Percentiles rank a stretch among this genome's conserved stretches.
Conservation (phyloP, 2,113 vertebrate species). For the Pelusios castaneus region DNA sequence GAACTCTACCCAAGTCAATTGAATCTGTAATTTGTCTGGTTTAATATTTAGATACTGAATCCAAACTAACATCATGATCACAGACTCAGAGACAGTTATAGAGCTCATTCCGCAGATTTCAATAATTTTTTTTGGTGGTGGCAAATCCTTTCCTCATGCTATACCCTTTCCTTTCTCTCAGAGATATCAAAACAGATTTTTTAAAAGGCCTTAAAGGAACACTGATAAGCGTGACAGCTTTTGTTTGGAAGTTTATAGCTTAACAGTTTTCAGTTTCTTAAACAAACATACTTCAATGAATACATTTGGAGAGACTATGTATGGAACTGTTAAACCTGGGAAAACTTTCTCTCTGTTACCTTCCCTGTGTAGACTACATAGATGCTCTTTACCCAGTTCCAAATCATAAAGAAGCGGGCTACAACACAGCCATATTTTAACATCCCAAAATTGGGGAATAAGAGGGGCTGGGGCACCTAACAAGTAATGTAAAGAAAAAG, state of each 20-base stretch:
- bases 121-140: background rate
- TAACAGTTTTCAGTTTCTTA: background rate
- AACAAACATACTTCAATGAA: background rate
- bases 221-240: background rate
- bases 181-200: background rate
- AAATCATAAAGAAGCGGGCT: too few species aligned
- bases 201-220: background rate
- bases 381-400: too few species aligned
- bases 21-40: background rate
- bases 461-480: background rate
- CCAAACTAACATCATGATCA: background rate
- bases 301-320: background rate
- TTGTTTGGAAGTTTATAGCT: background rate
- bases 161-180: background rate
- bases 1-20: background rate
- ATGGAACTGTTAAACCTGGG: background rate
- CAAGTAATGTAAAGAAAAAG: background rate
- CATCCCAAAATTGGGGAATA: background rate
- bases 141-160: background rate
- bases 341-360: background rate
- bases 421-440: background rate
- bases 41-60: background rate
- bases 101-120: background rate
- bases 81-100: background rate
- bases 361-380: background rate